phyloP scores from a whole-genome alignment of 2,797 vertebrate genomes.

The Enteromius viviparus region DNA sequence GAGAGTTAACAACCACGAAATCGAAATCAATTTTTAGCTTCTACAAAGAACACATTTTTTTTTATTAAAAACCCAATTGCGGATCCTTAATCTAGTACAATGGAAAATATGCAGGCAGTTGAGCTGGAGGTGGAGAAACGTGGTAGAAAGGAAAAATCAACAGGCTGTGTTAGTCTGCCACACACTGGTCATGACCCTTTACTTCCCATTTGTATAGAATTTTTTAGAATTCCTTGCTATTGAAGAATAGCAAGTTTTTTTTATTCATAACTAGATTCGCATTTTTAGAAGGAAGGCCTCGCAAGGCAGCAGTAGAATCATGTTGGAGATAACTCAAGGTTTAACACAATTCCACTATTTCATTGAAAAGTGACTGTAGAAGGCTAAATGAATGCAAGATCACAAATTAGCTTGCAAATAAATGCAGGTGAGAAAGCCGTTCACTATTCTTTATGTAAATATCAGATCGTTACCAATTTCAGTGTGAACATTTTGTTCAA shows the following conservation, averaged over 20 bases:
- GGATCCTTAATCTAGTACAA: neutral
- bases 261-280: neutral
- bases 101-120: conserved; percentile 1
- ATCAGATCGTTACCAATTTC: neutral
- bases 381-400: conserved; percentile 6
- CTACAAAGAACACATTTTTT: conserved; percentile 1
- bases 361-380: neutral
- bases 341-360: neutral
- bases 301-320: no score
- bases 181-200: conserved; percentile 55
- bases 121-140: neutral
- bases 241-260: neutral
- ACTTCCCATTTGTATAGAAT: neutral
- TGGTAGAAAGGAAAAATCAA: neutral
- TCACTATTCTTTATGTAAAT: neutral
- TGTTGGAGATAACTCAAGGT: neutral
- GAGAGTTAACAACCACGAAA: neutral
- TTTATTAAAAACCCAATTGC: neutral
- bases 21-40: conserved; percentile 14
- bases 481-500: neutral
- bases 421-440: neutral
- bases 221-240: neutral
- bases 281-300: neutral
- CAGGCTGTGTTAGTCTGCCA: conserved; percentile 61
- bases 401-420: neutral